phyloP scores from a whole-genome alignment of 2,113 vertebrate genomes.

The Pithys albifrons region DNA sequence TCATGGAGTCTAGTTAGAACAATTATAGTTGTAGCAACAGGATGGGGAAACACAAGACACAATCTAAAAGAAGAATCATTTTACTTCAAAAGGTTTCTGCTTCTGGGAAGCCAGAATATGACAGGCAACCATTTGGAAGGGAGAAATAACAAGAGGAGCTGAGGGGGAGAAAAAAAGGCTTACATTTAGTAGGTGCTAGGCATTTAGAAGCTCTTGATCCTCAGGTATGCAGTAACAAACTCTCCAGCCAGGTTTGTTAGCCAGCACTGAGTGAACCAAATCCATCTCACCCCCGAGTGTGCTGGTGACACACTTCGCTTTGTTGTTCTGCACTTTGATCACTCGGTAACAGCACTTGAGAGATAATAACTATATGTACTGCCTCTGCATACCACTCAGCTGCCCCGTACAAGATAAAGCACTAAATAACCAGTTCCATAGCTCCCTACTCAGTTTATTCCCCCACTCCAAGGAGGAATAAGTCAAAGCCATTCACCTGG shows the following conservation, averaged over 20 bases:
- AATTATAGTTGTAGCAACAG: background rate
- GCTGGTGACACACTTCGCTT: background rate
- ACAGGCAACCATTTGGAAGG: background rate
- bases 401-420: background rate
- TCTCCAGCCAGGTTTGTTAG: background rate
- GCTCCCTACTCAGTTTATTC: background rate
- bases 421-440: background rate
- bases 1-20: background rate
- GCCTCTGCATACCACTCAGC: background rate
- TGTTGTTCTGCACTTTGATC: slow-evolving; percentile 54
- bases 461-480: background rate
- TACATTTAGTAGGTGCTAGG: background rate
- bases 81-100: background rate
- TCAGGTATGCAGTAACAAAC: background rate
- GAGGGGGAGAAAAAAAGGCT: background rate
- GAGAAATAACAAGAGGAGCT: background rate
- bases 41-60: background rate
- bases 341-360: background rate
- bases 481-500: background rate
- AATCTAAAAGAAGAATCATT: background rate
- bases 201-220: background rate
- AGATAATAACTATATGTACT: background rate
- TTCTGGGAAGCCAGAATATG: background rate
- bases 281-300: accelerated
- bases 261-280: background rate